Percentiles rank a stretch among this genome's conserved stretches.
phyloP scores from a whole-genome alignment of 2,888 invertebrate genomes.

The Scelioninae gen. 1 region DNA sequence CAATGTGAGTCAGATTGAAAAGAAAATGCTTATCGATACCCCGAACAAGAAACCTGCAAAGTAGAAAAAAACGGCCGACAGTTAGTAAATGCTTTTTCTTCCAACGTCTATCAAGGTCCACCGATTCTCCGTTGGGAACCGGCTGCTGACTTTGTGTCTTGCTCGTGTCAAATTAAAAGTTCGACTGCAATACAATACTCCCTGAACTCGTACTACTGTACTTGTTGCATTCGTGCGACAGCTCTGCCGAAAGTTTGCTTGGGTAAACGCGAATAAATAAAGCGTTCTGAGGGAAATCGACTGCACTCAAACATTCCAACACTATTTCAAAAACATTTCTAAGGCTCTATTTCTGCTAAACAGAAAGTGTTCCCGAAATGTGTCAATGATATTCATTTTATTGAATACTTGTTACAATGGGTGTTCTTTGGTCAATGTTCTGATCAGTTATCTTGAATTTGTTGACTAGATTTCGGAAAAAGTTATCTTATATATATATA shows the following conservation, averaged over 20 bases:
- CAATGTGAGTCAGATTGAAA: slow-evolving; percentile 24
- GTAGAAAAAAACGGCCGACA: slow-evolving; percentile 61
- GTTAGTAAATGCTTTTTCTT: slow-evolving; percentile 66
- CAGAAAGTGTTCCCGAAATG: slow-evolving; percentile 46
- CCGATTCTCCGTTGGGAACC: slow-evolving; percentile 64
- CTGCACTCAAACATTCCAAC: slow-evolving; percentile 65
- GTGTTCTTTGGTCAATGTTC: background rate
- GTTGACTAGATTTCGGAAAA: no score
- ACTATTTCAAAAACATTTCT: slow-evolving; percentile 61
- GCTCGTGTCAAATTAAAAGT: slow-evolving; percentile 75
- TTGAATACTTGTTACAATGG: slow-evolving; percentile 3
- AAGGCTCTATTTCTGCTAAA: slow-evolving; percentile 47
- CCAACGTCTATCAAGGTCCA: slow-evolving; percentile 63
- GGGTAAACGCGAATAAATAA: slow-evolving; percentile 67
- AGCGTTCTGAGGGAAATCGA: slow-evolving; percentile 62
- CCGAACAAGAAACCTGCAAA: slow-evolving; percentile 40
- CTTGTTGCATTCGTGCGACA: slow-evolving; percentile 69
- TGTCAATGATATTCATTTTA: slow-evolving; percentile 34
- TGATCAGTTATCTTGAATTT: no score
- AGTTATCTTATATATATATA: no score
- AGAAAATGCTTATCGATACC: slow-evolving; percentile 55
- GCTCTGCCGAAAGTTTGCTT: slow-evolving; percentile 65
- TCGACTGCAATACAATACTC: slow-evolving; percentile 71
- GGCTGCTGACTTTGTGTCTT: slow-evolving; percentile 69
- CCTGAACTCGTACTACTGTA: slow-evolving; percentile 62